Evolutionary conservation across 2,888 invertebrate genomes (phyloP).

Genomic region (Hymenopus coronatus): DNA sequence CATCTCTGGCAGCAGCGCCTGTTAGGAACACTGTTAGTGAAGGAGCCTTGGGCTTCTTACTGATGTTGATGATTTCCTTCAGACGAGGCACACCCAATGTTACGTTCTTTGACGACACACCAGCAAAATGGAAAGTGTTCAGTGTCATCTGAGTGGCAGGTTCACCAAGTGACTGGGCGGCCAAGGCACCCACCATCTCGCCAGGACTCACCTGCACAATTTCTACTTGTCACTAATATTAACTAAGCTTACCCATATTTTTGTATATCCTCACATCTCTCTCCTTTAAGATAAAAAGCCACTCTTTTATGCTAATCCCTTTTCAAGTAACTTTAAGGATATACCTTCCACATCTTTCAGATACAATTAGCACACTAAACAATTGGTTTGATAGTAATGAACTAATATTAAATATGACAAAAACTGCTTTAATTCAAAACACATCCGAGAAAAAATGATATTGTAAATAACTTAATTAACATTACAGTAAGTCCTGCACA

Average conservation of each 20-base stretch:
- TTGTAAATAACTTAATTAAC: too few species aligned
- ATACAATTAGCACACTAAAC: too few species aligned
- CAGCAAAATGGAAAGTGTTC: constrained; percentile 99
- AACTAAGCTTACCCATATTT: too few species aligned
- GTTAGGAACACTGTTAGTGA: constrained; percentile 97
- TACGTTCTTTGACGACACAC: constrained; percentile 99
- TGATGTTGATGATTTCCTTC: constrained; percentile 97
- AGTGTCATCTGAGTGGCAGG: constrained; percentile 99
- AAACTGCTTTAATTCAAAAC: too few species aligned
- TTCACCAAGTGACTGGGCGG: constrained; percentile 98
- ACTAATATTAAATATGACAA: too few species aligned
- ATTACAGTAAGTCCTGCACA: too few species aligned
- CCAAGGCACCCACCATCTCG: constrained; percentile 99
- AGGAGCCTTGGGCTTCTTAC: constrained; percentile 98
- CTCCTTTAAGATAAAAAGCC: neutral
- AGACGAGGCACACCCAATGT: constrained; percentile 98
- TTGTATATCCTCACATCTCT: too few species aligned
- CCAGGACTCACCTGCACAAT: constrained; percentile 61
- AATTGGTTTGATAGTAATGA: too few species aligned
- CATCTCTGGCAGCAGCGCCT: constrained; percentile 97
- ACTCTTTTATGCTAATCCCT: neutral
- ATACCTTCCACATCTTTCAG: too few species aligned
- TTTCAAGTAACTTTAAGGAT: too few species aligned
- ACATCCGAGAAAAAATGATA: too few species aligned
- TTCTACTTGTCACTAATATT: too few species aligned